Evolutionary conservation across 2,797 vertebrate genomes (phyloP), one percentile per base, ranked within the genome.

Genomic region (Myotis findleyi): DNA sequence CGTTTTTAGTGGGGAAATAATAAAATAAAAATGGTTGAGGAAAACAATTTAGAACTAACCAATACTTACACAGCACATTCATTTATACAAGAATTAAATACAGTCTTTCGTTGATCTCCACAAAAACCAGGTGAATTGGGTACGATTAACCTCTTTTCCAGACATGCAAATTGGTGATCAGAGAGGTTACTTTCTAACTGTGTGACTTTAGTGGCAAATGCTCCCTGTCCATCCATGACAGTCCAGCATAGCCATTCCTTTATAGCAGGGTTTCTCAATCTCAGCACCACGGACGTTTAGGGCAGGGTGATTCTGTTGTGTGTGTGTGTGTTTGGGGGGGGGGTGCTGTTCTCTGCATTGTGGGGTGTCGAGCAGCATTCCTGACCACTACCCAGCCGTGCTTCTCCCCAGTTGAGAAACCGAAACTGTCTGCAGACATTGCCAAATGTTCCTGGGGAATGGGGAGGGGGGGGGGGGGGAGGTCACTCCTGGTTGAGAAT

Each of bases 51-150:
- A 95, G 20, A 77, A 41, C 23, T 81, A 76, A 73, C 11, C 12
- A 57, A n/a, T 33, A 72, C 5, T 71, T 69, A 17, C 23, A 33
- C 1, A 73, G 20, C 21, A 17, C 20, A 20, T 80, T 53, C 41
- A 16, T 86, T 83, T 53, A 51, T 18, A 33, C 76, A 89, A 86
- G 13, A 79, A 51, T 90, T 91, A 55, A 38, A 55, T 69, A 44
- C 2, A 76, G 53, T 57, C 62, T 89, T 95, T 91, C 76, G 59
- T 69, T 71, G 41, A 85, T 84, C 7, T 55, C 20, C 77, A 81
- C 21, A 96, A 89, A 77, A 76, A 27, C 0, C 53, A 73, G 30
- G 16, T 89, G 47, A 93, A 44, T 3, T 44, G 23, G n/a, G 0
- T 27, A 27, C 17, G 57, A 20, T 16, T 62, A 88, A 47, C 49